These are phyloP conservation scores for Hylyphantes graminicola DNA, from an alignment of 1,140 invertebrate species.

Conservation along the genomic window DNA sequence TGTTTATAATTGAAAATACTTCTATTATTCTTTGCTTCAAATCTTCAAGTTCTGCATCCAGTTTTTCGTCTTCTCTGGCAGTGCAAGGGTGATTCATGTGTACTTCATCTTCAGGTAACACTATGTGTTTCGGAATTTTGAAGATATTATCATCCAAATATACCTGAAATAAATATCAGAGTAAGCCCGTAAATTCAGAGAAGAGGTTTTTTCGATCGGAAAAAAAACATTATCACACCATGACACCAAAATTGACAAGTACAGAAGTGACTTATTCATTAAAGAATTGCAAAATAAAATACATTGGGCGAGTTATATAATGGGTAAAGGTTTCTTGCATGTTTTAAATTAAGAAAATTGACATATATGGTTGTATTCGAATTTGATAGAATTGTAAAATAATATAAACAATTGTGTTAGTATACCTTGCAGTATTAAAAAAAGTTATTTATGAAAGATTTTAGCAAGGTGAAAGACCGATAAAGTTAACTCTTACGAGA, in stretches of 20 bases:
- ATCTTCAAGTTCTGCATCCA: conserved; percentile 38
- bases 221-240: not conserved
- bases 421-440: too few relatives aligned
- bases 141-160: conserved; percentile 24
- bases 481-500: too few relatives aligned
- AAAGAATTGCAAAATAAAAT: too few relatives aligned
- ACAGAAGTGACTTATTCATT: too few relatives aligned
- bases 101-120: conserved; percentile 38
- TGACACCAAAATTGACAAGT: not conserved
- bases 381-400: too few relatives aligned
- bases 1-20: not conserved
- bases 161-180: conserved; percentile 14
- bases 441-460: too few relatives aligned
- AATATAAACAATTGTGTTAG: too few relatives aligned
- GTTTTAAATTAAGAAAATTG: too few relatives aligned
- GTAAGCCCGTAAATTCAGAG: not conserved
- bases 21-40: conserved; percentile 12
- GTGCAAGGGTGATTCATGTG: conserved; percentile 24
- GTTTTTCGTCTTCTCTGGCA: conserved; percentile 14
- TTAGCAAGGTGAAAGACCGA: too few relatives aligned
- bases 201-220: not conserved
- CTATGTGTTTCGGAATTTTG: conserved; percentile 20
- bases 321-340: too few relatives aligned
- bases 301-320: too few relatives aligned
- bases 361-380: too few relatives aligned